Conservation (phyloP, 2,797 vertebrate species). For the Clangula hyemalis region DNA sequence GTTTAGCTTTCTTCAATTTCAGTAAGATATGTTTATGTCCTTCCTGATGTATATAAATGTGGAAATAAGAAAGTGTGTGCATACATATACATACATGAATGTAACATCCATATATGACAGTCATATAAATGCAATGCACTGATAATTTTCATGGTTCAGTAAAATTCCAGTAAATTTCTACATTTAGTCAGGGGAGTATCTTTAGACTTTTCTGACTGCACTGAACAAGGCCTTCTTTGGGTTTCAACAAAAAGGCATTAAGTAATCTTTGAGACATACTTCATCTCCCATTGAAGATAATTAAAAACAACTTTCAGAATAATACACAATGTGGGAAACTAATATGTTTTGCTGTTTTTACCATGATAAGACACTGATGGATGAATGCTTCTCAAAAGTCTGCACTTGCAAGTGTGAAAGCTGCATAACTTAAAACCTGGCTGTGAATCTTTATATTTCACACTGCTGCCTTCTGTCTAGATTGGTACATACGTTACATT, state of each 20-base stretch:
- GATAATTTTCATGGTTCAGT: not conserved
- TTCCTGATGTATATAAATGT: not conserved
- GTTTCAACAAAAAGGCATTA: not conserved
- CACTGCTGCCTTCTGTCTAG: accelerated
- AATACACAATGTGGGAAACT: not conserved
- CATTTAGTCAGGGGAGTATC: not conserved
- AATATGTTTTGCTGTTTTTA: not conserved
- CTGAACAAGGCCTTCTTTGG: not conserved
- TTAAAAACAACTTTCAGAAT: not conserved
- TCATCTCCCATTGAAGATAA: not conserved
- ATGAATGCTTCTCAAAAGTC: not conserved
- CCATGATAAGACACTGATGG: not conserved
- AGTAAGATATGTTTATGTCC: not conserved
- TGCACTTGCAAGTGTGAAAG: not conserved
- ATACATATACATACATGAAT: not conserved
- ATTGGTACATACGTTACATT: not conserved
- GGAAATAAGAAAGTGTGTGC: not conserved
- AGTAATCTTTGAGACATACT: not conserved
- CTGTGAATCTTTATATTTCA: not conserved
- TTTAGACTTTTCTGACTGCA: not conserved
- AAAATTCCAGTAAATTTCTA: not conserved
- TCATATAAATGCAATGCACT: not conserved
- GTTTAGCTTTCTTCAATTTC: not conserved
- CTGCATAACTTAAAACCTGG: not conserved
- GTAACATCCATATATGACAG: not conserved